Conservation (phyloP, 2,113 vertebrate species). For the Chloroceryle aenea region DNA sequence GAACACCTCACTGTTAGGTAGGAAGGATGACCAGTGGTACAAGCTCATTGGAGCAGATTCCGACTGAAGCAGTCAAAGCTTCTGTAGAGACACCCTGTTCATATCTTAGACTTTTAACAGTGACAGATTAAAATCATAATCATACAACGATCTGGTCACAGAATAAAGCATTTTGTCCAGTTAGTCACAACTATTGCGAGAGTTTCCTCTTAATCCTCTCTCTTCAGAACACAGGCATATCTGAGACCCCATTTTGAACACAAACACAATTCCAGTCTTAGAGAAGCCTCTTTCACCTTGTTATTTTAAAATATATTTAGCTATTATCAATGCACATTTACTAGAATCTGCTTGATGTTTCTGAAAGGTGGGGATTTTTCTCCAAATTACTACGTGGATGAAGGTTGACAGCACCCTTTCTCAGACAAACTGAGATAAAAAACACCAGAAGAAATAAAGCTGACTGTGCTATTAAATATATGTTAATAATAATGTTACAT, state of each 20-base stretch:
- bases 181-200: neutral
- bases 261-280: neutral
- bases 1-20: neutral
- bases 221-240: neutral
- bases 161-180: neutral
- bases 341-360: neutral
- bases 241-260: neutral
- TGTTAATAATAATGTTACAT: neutral
- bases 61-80: neutral
- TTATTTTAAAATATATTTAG: neutral
- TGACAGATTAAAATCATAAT: neutral
- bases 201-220: neutral
- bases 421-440: neutral
- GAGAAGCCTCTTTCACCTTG: neutral
- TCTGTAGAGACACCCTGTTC: neutral
- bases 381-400: neutral
- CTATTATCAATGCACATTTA: neutral
- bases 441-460: neutral
- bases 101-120: neutral
- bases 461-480: neutral
- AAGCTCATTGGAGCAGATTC: neutral
- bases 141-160: neutral
- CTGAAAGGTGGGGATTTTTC: rapidly evolving
- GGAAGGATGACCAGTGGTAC: neutral
- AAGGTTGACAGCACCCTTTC: neutral